Conservation (phyloP, 2,888 invertebrate genomes). For the Camptogramma bilineatum region DNA sequence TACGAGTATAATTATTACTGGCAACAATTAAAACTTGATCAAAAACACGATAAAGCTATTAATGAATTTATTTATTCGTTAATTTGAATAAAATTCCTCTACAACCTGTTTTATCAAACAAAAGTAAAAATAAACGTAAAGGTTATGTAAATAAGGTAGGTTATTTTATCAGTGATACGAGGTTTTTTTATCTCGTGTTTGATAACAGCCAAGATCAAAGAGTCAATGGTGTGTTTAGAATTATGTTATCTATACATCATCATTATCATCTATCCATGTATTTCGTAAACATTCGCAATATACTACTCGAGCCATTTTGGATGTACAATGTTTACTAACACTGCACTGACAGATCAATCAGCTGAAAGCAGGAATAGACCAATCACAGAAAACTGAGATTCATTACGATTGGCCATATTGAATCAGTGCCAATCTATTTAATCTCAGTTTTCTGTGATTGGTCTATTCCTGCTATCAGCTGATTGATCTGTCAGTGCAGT, state of each 20-base stretch:
- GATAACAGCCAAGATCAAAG: constrained; percentile 10
- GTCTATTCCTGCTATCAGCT: too few relatives aligned
- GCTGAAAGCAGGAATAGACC: too few relatives aligned
- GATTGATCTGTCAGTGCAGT: too few relatives aligned
- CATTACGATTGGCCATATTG: too few relatives aligned
- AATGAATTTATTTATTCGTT: constrained; percentile 8
- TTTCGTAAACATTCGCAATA: too few relatives aligned
- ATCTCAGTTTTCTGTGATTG: too few relatives aligned
- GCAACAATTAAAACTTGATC: constrained; percentile 2
- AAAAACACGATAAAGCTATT: constrained; percentile 9
- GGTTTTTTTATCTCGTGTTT: constrained; percentile 28
- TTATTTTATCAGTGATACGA: constrained; percentile 32
- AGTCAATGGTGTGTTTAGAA: neutral
- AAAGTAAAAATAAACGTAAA: constrained; percentile 34
- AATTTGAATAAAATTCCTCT: neutral
- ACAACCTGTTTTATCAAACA: constrained; percentile 5
- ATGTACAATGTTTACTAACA: too few relatives aligned
- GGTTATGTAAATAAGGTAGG: constrained; percentile 27
- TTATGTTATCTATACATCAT: neutral
- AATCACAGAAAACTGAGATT: too few relatives aligned
- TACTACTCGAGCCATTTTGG: too few relatives aligned
- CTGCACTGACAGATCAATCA: too few relatives aligned
- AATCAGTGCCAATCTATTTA: too few relatives aligned
- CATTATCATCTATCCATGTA: neutral
- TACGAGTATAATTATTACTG: too few relatives aligned